Base-by-base conservation (phyloP, 2,888 invertebrate species). In the Gymnoscelis rufifasciata region DNA sequence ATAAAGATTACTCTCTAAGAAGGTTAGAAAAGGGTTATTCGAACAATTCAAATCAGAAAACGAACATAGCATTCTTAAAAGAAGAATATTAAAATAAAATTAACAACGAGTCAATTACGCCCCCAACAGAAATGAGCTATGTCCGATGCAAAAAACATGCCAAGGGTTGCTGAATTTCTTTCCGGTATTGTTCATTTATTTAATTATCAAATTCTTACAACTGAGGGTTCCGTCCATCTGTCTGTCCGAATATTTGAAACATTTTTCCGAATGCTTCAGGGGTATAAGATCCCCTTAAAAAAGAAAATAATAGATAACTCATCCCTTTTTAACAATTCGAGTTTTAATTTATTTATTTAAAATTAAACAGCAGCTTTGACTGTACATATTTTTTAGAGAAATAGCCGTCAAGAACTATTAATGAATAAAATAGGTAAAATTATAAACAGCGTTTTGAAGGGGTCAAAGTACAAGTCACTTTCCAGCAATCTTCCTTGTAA, bases 161-260 rank as follows among this genome's bases (percentile, higher is more conserved):
- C 70, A 80, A 83, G 87, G 86, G 83, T 82, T 81, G 76, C 62
- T 68, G 70, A 77, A 80, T 82, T 82, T 83, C 79, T 83, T 83
- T 78, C 77, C 70, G 71, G 72, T 68, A 73, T 75, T 76, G 78
- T 79, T 74, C 79, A 79, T 86, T 82, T 79, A 83, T 87, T 87
- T 83, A 86, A 88, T 88, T 88, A 83, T 86, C 72, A 81, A 77
- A 88, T 88, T 88, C 84, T 86, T 88, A 84, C 73, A 71, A 79
- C 69, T 83, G 75, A 78, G 74, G 77, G 65, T 67, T 73, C 38
- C 41, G 38, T 45, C 45, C 36, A 19, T 79, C 78, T 78, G 74
- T 82, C 73, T 83, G 82, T 78, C 77, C 78, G 69, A 80, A 81
- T 83, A 73, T 74, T 81, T 76, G 51, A 70, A 77, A 71, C 76